Evolutionary conservation across 2,888 invertebrate species (phyloP).

Genomic region (Drosophila quasianomalipes): DNA sequence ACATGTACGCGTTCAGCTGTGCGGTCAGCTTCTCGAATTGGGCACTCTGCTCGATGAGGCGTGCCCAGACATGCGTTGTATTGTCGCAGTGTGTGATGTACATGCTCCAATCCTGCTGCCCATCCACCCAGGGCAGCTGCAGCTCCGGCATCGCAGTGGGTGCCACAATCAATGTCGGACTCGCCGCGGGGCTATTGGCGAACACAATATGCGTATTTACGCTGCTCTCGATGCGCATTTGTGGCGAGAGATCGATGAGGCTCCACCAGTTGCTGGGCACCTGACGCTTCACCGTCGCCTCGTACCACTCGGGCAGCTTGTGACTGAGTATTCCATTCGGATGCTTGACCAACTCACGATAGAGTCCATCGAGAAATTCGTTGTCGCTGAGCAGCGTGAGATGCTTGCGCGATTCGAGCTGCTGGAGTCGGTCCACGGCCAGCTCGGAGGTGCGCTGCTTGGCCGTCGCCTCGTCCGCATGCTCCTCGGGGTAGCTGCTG

Average conservation of each 20-base stretch:
- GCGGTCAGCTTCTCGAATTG: conserved; percentile 86
- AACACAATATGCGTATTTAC: conserved; percentile 77
- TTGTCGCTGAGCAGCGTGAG: conserved; percentile 74
- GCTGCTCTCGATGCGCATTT: conserved; percentile 85
- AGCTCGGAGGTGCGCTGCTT: conserved; percentile 76
- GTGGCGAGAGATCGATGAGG: conserved; percentile 85
- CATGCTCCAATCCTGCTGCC: conserved; percentile 86
- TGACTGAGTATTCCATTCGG: conserved; percentile 88
- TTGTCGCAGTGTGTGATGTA: conserved; percentile 88
- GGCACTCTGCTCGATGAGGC: conserved; percentile 89
- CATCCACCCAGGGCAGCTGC: conserved; percentile 76
- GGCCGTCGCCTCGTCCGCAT: conserved; percentile 72
- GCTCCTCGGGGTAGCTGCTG: conserved; percentile 83
- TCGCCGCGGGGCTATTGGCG: conserved; percentile 64
- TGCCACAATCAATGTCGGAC: background rate
- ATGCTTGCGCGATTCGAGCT: conserved; percentile 58
- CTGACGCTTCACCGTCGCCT: conserved; percentile 88
- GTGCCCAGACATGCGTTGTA: conserved; percentile 89
- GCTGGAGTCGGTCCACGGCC: conserved; percentile 80
- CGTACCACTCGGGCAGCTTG: conserved; percentile 87
- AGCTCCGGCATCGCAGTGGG: conserved; percentile 43
- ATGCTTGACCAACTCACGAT: conserved; percentile 78
- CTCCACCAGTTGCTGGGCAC: conserved; percentile 90
- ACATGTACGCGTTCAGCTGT: conserved; percentile 86
- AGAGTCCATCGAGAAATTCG: conserved; percentile 81